Percentiles rank a stretch among this genome's conserved stretches.
phyloP scores from a whole-genome alignment of 37 sponge, comb jelly and placozoan species.

The Halichondria panicea region DNA sequence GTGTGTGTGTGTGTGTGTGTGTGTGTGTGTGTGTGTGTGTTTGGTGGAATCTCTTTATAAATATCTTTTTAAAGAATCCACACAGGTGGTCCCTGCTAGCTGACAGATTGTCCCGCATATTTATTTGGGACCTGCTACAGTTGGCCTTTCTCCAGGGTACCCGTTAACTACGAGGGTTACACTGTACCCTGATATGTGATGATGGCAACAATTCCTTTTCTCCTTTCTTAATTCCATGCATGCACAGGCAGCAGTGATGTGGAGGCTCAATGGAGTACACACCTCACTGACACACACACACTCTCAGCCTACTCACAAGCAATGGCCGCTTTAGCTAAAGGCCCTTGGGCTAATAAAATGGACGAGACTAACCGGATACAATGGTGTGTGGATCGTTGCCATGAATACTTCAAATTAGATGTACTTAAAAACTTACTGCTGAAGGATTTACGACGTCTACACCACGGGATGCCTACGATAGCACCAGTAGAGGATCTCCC shows the following conservation, averaged over 20 bases:
- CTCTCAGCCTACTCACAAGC: slow-evolving; percentile 53
- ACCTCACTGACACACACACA: slow-evolving; percentile 17
- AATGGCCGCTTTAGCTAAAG: slow-evolving; percentile 63
- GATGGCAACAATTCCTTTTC: too few species aligned
- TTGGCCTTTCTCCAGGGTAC: too few species aligned
- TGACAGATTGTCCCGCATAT: slow-evolving; percentile 2
- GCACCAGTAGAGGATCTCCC: slow-evolving; percentile 12
- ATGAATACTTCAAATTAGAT: slow-evolving; percentile 49
- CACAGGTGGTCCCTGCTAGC: not conserved
- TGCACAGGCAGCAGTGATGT: slow-evolving; percentile 10
- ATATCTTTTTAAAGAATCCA: not conserved
- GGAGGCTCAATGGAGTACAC: slow-evolving; percentile 52
- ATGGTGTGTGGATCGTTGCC: slow-evolving; percentile 63
- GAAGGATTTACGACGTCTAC: slow-evolving; percentile 59
- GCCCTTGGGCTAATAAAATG: slow-evolving; percentile 27
- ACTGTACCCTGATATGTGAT: too few species aligned
- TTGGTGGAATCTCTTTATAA: too few species aligned
- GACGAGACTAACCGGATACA: slow-evolving; percentile 35
- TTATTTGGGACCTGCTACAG: too few species aligned
- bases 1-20: too few species aligned
- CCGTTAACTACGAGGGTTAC: too few species aligned
- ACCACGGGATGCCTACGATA: slow-evolving; percentile 32
- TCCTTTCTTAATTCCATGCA: not conserved
- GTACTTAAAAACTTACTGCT: slow-evolving; percentile 31
- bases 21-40: too few species aligned